These are phyloP conservation scores for Lordiphosa collinella DNA, from an alignment of 1,140 invertebrate genomes.

Conservation along the genomic window DNA sequence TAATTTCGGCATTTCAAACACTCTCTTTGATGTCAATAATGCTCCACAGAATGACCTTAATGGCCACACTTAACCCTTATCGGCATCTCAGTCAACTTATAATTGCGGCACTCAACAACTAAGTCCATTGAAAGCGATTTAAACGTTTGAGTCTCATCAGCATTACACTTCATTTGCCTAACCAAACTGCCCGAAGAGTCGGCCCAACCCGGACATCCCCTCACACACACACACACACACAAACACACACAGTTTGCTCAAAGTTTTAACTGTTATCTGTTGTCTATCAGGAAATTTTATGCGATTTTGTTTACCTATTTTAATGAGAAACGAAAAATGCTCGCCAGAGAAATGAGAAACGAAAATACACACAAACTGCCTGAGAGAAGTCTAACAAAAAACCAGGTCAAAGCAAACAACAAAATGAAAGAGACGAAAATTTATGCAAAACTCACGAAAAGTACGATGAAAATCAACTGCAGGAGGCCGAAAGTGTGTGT, in stretches of 20 bases:
- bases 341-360: conserved; percentile 33
- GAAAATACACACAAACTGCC: conserved; percentile 23
- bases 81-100: conserved; percentile 14
- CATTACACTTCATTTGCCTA: conserved; percentile 63
- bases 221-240: conserved; percentile 3
- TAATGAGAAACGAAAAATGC: conserved; percentile 72
- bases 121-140: conserved; percentile 28
- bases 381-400: conserved; percentile 52
- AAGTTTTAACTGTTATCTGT: conserved; percentile 75
- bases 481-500: conserved; percentile 50
- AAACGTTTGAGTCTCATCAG: conserved; percentile 16
- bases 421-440: conserved; percentile 67
- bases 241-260: conserved; percentile 44
- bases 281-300: conserved; percentile 75
- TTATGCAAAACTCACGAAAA: conserved; percentile 69
- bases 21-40: no score
- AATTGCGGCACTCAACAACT: conserved; percentile 47
- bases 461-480: conserved; percentile 57
- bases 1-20: neutral
- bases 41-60: neutral
- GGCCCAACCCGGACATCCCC: neutral
- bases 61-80: conserved; percentile 34
- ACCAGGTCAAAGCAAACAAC: conserved; percentile 76
- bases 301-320: conserved; percentile 77
- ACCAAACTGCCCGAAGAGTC: conserved; percentile 30